Conservation (phyloP, 1,140 invertebrate genomes). For the Trachelipus rathkii region DNA sequence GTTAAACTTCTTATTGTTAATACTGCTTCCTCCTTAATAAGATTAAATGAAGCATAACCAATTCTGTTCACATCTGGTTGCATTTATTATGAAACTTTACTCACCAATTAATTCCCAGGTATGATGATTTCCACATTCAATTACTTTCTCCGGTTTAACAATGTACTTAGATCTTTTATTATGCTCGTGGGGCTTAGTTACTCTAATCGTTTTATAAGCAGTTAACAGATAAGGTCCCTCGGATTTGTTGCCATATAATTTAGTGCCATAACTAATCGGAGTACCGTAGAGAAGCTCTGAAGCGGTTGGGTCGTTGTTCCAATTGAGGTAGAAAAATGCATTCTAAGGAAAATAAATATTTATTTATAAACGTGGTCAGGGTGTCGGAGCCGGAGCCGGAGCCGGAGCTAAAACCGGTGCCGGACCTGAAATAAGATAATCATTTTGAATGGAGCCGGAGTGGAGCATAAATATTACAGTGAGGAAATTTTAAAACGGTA, state of each 20-base stretch:
- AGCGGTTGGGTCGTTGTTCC: slow-evolving; percentile 61
- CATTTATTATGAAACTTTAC: no score
- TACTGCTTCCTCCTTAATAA: no score
- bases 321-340: slow-evolving; percentile 86
- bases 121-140: slow-evolving; percentile 88
- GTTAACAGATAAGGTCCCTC: slow-evolving; percentile 59
- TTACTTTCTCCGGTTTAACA: slow-evolving; percentile 70
- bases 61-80: no score
- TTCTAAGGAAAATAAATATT: slow-evolving; percentile 69
- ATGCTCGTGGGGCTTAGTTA: slow-evolving; percentile 76
- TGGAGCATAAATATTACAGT: no score
- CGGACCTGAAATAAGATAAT: no score
- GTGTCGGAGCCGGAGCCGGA: no score
- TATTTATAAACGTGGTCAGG: no score
- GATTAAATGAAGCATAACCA: no score
- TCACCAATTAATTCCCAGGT: slow-evolving; percentile 66
- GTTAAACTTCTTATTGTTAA: no score
- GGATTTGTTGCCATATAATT: slow-evolving; percentile 43
- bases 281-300: slow-evolving; percentile 29
- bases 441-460: no score
- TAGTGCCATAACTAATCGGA: background rate
- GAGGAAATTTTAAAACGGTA: no score
- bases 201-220: slow-evolving; percentile 71
- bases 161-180: slow-evolving; percentile 75
- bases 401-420: no score